Evolutionary conservation across 2,113 vertebrate genomes (phyloP), one percentile per base, ranked within the genome.

Genomic region (Salminus brasiliensis): DNA sequence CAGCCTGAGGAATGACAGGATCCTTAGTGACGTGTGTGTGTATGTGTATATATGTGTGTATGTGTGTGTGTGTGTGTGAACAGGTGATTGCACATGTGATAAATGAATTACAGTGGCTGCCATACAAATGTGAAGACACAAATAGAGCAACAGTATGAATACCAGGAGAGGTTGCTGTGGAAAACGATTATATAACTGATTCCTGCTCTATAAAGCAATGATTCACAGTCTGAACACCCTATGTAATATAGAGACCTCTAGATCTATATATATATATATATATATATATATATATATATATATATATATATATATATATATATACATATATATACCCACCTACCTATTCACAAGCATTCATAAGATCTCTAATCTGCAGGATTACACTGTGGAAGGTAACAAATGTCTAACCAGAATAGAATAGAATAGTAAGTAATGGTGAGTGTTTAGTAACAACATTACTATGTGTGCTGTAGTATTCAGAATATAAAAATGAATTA

Each of bases 1-100:
- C 32, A 53, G 85, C 80, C 88, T 82, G 68, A 74, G 79, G 84
- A 83, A 65, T 87, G 85, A 91, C 67, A 84, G 77, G 70, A 90
- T 82, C 72, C 18, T 59, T 81, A 85, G 63, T 85, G 88, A 91
- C 87, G 16, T 13, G 29, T 39, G 27, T 45, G 11, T 55, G 34
- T 34, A 29, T 59, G 62, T 47, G 62, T 45, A 16, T 32, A 25
- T 67, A 30, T 66, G 29, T 79, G 43, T 65, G 15, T 30, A 21
- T 60, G 23, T 27, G 27, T 43, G 32, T 21, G 15, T 57, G 52
- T 41, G 63, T 36, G 25, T 53, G 74, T 55, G 30, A 16, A 41
- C 25, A 27, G 39, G 29, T 57, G 32, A 55, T 25, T 55, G 52
- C 52, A 23, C 18, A n/a, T 67, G 18, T 68, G 36, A 16, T 36